Evolutionary conservation across 2,113 vertebrate species (phyloP), one percentile per base, ranked within the genome.

Genomic region (Colaptes auratus): DNA sequence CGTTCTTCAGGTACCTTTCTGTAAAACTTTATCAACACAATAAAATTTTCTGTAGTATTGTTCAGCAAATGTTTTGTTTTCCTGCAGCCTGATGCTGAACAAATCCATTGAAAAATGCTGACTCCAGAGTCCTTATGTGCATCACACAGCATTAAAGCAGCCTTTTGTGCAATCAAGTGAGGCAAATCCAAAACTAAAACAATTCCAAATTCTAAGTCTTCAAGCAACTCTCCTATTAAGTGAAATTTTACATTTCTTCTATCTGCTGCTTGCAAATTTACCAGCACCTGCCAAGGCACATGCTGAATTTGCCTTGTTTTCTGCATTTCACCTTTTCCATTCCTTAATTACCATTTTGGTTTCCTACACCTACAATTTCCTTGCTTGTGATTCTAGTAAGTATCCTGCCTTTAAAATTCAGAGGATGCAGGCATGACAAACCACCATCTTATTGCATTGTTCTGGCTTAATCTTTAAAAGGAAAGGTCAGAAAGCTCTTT

Each of bases 21-120:
- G 59, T 80, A 93, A 92, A 96, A 86, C 63, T 94, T 89, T 35
- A 36, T 60, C 87, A 82, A 88, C 65, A 25, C 24, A 88, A 59
- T 48, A 46, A 50, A 88, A 86, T 86, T 88, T 88, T 91, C 42
- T 82, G 25, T 79, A 46, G 52, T 42, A n/a, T 70, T 74, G 70
- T 71, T 50, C 53, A 71, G 53, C 48, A 89, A 81, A 81, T 56
- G 56, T 24, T 94, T 93, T 78, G 52, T 71, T 87, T 79, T 92
- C 86, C 83, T 86, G 81, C 72, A 95, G 65, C 61, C 36, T 70
- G 92, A 71, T 18, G 27, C 86, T 92, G 72, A 94, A 82, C 61
- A 87, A 92, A 92, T 48, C 69, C 55, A 79, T 48, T 86, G n/a
- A 61, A 75, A 59, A 87, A 76, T 65, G 77, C 72, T 88, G 82